phyloP scores from a whole-genome alignment of 2,113 vertebrate species.

The Bubo blakistoni region DNA sequence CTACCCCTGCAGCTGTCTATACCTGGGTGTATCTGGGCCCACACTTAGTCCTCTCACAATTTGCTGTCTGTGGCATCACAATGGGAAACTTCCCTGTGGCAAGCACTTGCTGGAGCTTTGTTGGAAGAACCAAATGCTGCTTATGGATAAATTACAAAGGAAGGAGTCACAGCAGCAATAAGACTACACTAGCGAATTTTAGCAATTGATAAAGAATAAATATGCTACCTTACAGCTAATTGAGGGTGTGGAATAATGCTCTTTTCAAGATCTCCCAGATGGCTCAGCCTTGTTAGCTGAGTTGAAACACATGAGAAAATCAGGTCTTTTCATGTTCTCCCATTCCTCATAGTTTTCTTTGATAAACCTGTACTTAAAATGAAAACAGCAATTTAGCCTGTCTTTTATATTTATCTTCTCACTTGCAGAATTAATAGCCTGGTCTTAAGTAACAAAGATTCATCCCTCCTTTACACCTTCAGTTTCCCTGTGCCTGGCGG shows the following conservation, averaged over 20 bases:
- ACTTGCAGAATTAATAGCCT: not conserved
- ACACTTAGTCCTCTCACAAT: not conserved
- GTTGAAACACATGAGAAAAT: not conserved
- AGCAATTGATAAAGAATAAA: not conserved
- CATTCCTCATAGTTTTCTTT: not conserved
- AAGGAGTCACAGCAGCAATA: not conserved
- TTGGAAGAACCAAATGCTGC: not conserved
- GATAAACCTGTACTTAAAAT: not conserved
- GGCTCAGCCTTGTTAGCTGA: not conserved
- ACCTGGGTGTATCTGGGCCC: not conserved
- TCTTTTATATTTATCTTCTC: not conserved
- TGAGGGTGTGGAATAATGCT: not conserved
- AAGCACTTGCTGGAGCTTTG: not conserved
- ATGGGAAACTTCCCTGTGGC: not conserved
- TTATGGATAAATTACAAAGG: not conserved
- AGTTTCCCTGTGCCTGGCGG: accelerated
- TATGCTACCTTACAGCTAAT: not conserved
- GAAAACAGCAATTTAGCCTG: not conserved
- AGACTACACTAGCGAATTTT: not conserved
- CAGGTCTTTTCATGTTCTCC: not conserved
- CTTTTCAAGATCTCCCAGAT: not conserved
- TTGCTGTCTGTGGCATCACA: not conserved
- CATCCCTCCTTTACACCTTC: not conserved
- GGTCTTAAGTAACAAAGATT: not conserved
- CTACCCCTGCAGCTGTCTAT: not conserved